Evolutionary conservation across 2,888 invertebrate genomes (phyloP), one percentile per base, ranked within the genome.

Genomic region (Dendrolimus houi): DNA sequence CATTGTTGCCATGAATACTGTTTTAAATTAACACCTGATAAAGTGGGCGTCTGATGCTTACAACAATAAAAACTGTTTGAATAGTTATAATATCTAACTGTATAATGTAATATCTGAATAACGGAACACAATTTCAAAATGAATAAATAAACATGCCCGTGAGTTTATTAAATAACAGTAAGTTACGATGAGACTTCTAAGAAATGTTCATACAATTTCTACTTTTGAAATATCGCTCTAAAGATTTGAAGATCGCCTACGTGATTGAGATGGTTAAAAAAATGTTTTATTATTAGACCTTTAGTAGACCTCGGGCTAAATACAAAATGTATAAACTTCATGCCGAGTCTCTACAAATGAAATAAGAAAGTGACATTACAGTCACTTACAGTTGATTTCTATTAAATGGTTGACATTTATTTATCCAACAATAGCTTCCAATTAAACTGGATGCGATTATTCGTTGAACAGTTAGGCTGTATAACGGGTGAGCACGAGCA

Each of bases 381-480:
- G 55, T 52, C 42, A 55, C 52, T 47, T 55, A 41, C 52, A 55
- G 52, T 55, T 55, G n/a, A n/a, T 12, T 55, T 14, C 40, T 12
- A 41, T 55, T n/a, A 64, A 59, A 60, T 62, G 63, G 68, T 68
- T 79, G 77, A 78, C 77, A 79, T 81, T 79, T 79, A 62, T 62
- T 29, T 6, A 6, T 69, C 66, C 68, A 71, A 75, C 79, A 80
- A 78, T 76, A 70, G 71, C 65, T 65, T 65, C 65, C 79, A 83
- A 83, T 83, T 84, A 83, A 76, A 76, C 68, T 66, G 69, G 68
- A 68, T 65, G 70, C 77, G 76, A 74, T 81, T 79, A 79, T 80
- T 82, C 74, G 72, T 79, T 77, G 71, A 83, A 88, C 90, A 85
- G 90, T 90, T 89, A 89, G 75, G 67, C 65, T 63, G 77, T 62